These are phyloP conservation scores for Trididemnum clinides DNA, from an alignment of 23 tunicate genomes.

Conservation along the genomic window DNA sequence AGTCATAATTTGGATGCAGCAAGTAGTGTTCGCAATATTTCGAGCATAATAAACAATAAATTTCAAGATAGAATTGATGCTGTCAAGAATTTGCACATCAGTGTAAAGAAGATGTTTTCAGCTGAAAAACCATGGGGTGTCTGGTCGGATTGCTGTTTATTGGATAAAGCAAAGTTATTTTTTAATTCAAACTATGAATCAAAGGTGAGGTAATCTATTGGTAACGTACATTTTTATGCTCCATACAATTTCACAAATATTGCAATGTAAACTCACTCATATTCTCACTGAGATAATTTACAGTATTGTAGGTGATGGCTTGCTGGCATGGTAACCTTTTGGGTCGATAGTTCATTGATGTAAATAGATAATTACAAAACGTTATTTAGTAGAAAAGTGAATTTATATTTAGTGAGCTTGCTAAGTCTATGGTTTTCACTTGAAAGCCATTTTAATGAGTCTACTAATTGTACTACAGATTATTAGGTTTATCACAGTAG, in stretches of 20 bases:
- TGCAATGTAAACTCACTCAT: too few species aligned
- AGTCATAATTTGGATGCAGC: neutral
- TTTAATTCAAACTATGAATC: neutral
- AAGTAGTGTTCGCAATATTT: slow-evolving; percentile 22
- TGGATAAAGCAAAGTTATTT: neutral
- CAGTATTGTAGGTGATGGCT: too few species aligned
- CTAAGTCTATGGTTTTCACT: too few species aligned
- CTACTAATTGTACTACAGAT: too few species aligned
- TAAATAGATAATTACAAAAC: too few species aligned
- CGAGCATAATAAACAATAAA: slow-evolving; percentile 25
- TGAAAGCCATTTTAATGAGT: too few species aligned
- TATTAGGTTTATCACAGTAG: too few species aligned
- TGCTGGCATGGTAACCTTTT: too few species aligned
- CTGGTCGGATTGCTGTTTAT: slow-evolving; percentile 43
- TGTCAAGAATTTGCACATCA: slow-evolving; percentile 23
- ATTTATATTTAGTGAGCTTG: too few species aligned
- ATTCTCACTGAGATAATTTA: too few species aligned
- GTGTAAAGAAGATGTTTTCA: slow-evolving; percentile 1
- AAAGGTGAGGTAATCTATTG: neutral
- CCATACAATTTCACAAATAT: neutral
- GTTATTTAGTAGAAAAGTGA: too few species aligned
- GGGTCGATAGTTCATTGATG: too few species aligned
- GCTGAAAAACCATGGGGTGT: neutral
- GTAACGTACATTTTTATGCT: neutral
- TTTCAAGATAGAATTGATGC: slow-evolving; percentile 44